Conservation (phyloP, 2,113 vertebrate species). For the Nibea coibor region DNA sequence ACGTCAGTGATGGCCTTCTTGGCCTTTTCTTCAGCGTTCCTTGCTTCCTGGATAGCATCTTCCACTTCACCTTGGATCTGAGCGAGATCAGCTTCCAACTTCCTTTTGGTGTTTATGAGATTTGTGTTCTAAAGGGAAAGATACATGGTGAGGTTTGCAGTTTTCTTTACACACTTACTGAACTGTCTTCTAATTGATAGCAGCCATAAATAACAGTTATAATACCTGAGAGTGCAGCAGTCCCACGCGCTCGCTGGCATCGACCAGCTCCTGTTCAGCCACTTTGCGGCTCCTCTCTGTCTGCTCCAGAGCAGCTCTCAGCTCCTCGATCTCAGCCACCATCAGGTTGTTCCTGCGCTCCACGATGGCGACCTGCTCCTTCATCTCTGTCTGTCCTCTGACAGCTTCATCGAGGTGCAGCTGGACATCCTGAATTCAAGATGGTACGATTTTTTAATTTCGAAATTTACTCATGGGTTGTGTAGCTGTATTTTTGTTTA, state of each 20-base stretch:
- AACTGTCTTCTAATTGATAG: neutral
- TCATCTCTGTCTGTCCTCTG: conserved; percentile 88
- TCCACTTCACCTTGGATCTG: conserved; percentile 92
- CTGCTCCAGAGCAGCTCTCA: conserved; percentile 88
- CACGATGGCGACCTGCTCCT: conserved; percentile 89
- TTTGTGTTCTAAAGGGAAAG: conserved; percentile 82
- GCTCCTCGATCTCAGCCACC: conserved; percentile 90
- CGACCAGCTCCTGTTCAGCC: conserved; percentile 91
- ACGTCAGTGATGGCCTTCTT: conserved; percentile 87
- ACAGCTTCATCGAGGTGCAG: conserved; percentile 89
- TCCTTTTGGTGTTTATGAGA: conserved; percentile 88
- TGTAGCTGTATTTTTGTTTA: neutral
- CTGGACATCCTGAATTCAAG: conserved; percentile 84
- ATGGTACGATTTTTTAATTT: neutral
- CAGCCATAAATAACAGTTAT: neutral
- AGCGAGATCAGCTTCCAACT: conserved; percentile 84
- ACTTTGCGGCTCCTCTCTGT: conserved; percentile 89
- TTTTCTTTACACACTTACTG: neutral
- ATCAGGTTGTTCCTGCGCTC: conserved; percentile 90
- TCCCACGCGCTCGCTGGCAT: conserved; percentile 84
- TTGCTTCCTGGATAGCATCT: conserved; percentile 88
- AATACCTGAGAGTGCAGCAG: conserved; percentile 89
- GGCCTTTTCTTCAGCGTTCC: conserved; percentile 88
- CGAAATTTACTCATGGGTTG: neutral
- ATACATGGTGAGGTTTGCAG: neutral